Evolutionary conservation across 2,113 vertebrate genomes (phyloP).

Genomic region (Lepus timidus): DNA sequence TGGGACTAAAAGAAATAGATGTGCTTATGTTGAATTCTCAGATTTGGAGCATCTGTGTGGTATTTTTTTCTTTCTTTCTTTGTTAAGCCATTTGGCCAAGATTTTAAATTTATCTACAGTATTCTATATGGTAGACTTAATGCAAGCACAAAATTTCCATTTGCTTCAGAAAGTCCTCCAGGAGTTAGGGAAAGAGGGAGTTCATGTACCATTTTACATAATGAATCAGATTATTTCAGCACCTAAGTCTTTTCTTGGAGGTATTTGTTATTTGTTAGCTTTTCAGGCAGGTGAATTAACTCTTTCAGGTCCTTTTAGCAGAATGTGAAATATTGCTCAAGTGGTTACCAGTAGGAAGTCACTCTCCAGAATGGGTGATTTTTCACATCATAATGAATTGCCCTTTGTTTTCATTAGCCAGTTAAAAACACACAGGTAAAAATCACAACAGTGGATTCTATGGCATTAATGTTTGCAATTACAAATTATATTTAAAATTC

Average conservation of each 20-base stretch:
- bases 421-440: slow-evolving; percentile 9
- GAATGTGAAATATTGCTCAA: neutral
- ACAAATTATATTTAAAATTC: slow-evolving; percentile 20
- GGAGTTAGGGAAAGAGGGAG: slow-evolving; percentile 16
- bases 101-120: slow-evolving; percentile 55
- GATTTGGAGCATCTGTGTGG: slow-evolving; percentile 51
- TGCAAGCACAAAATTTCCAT: slow-evolving; percentile 36
- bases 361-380: neutral
- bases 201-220: slow-evolving; percentile 59
- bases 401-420: neutral
- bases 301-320: neutral
- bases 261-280: neutral
- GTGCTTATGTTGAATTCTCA: slow-evolving; percentile 49
- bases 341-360: neutral
- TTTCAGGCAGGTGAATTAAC: neutral
- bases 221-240: slow-evolving; percentile 16
- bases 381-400: slow-evolving; percentile 38
- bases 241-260: neutral
- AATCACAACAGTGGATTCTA: neutral
- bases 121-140: neutral
- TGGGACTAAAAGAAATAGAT: slow-evolving; percentile 63
- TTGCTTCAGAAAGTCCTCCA: slow-evolving; percentile 55
- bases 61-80: neutral
- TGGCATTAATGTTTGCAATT: neutral
- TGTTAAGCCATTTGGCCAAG: slow-evolving; percentile 41